Conservation (phyloP, 2,113 vertebrate genomes). For the Pionites leucogaster region DNA sequence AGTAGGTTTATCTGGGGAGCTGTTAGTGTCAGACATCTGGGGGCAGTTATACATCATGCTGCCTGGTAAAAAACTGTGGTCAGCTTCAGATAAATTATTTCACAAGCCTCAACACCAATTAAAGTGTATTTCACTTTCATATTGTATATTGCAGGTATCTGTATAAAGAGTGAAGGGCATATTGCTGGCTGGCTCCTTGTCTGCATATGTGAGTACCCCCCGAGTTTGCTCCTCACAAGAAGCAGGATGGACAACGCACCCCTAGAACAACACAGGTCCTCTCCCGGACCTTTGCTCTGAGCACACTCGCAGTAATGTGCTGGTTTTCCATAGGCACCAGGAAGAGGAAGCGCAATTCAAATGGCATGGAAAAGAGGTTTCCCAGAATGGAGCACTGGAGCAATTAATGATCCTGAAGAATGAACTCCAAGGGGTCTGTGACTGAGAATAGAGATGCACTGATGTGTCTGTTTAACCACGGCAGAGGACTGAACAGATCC, state of each 20-base stretch:
- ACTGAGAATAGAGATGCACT: not conserved
- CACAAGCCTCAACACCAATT: not conserved
- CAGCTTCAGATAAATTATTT: not conserved
- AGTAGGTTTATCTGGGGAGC: not conserved
- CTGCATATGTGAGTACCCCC: not conserved
- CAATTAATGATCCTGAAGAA: slow-evolving; percentile 5
- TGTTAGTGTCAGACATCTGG: not conserved
- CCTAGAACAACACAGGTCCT: not conserved
- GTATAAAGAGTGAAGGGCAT: not conserved
- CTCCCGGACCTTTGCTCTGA: not conserved
- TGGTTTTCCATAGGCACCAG: not conserved
- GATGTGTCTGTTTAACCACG: not conserved
- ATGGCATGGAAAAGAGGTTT: not conserved
- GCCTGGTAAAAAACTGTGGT: not conserved
- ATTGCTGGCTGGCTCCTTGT: not conserved
- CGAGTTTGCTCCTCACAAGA: not conserved
- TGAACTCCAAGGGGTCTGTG: not conserved
- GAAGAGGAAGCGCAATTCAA: not conserved
- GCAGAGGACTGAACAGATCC: not conserved
- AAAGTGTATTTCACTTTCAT: not conserved
- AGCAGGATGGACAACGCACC: not conserved
- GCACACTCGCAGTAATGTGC: rapidly evolving
- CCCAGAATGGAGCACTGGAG: not conserved
- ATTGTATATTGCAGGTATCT: not conserved
- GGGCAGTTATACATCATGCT: not conserved